Base-by-base conservation (phyloP, 2,888 invertebrate species). In the Ennomos erosarius region DNA sequence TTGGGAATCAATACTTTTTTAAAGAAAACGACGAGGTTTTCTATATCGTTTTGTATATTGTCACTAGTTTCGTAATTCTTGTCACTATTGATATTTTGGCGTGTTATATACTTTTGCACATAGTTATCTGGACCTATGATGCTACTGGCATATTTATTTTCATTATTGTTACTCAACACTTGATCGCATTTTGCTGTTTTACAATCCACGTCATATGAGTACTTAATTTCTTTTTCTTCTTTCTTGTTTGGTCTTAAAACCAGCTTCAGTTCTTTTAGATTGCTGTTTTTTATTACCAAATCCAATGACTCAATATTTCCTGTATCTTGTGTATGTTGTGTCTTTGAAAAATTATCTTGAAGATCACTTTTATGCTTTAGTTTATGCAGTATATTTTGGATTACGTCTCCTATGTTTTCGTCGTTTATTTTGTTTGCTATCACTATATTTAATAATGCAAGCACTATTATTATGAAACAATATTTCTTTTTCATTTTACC, bases 401-500 rank as follows among this genome's bases (percentile, higher is more conserved):
- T 44, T 11, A 11, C 34, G 11, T 44, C 10, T 1, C n/a, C 11
- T 44, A 1, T 34, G 5, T n/a, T 9, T 36, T 13, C 9, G 10
- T 35, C 10, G 10, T 13, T n/a, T 36, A 36, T 10, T 10, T 38
- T 33, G 3, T n/a, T 48, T 11, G 33, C 9, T 10, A 8, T 11
- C 8, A 33, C 35, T 13, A 51, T 8, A 26, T 43, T 43, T 35
- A 43, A 10, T 6, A n/a, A 6, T 26, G 36, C 11, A 0, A 50
- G 13, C 36, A 37, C 36, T 9, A 36, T 12, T 11, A 16, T 13
- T n/a, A 43, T 37, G 26, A 11, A 8, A 51, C 36, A 2, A 10
- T 10, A 8, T n/a, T 51, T 12, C 9, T 42, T 9, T 11, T 26
- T 43, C 51, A 51, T 51, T 37, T 43, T 26, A 50, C 34, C 12